Evolutionary conservation across 1,140 invertebrate genomes (phyloP), one percentile per base, ranked within the genome.

Genomic region (Liolophura sinensis): DNA sequence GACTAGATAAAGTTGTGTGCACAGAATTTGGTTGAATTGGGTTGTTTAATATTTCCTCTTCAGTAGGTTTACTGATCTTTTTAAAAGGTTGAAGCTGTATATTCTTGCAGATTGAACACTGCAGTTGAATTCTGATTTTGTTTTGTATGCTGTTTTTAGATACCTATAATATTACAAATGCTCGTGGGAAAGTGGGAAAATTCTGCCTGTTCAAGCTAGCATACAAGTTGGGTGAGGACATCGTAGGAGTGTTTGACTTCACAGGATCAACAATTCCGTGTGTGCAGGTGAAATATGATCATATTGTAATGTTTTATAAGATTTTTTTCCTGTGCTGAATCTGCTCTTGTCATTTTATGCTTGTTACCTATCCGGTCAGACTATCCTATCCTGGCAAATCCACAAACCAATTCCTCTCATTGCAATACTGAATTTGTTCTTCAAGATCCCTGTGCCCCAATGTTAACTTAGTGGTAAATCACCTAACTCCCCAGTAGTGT

Each of bases 241-340:
- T 99, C 80, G 91, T 97, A 64, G 96, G 95, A 5, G 93, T 94
- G 20, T 93, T 98, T 85, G 96, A 98, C 83, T 98, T 99, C 82
- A 91, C 90, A 31, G 90, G 92, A 69, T 92, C 92, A 4, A 92
- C 91, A 64, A 92, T 98, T 3, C 91, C 92, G n/a, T 98, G 96
- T 86, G 92, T 96, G 66, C 94, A 97, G 88, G 92, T 97, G 80
- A 69, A 55, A 40, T 40, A 40, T 40, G 31, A 40, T 9, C 31
- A 40, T 40, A 40, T 40, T 40, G 52, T 47, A 1, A 20, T 24
- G 16, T 22, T 51, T 50, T 22, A 40, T 70, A 63, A 18, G 48
- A 1, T 24, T 16, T 31, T n/a, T 27, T 14, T 22, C 40, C 48
- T 31, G n/a, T 20, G 6, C 7, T 20, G 6, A 51, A 51, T 7